Evolutionary conservation across 2,888 invertebrate genomes (phyloP).

Genomic region (Megamerina dolium): DNA sequence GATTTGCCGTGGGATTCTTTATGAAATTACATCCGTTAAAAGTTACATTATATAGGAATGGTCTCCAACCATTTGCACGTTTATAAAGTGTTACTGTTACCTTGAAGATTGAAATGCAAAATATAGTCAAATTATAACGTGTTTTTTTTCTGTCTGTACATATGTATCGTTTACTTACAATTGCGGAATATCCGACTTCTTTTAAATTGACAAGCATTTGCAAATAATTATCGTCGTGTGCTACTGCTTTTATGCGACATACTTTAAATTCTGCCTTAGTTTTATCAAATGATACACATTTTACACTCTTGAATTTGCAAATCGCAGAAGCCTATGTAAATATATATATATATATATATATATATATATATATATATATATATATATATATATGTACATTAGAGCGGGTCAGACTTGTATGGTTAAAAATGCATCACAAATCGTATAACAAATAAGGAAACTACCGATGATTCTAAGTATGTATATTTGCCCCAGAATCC

Average conservation of each 20-base stretch:
- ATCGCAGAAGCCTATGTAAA: too few relatives aligned
- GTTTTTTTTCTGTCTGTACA: too few relatives aligned
- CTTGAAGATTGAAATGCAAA: too few relatives aligned
- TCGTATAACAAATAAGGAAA: too few relatives aligned
- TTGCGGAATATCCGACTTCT: not conserved
- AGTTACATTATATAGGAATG: slow-evolving; percentile 10
- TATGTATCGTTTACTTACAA: not conserved
- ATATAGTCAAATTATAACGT: too few relatives aligned
- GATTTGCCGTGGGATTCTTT: not conserved
- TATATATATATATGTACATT: not conserved
- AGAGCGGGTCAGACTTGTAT: too few relatives aligned
- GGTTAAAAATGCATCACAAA: too few relatives aligned
- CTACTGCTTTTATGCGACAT: not conserved
- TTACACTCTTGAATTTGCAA: slow-evolving; percentile 5
- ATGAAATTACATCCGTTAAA: slow-evolving; percentile 7
- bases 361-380: not conserved
- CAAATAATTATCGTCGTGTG: slow-evolving; percentile 7
- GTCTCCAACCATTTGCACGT: slow-evolving; percentile 16
- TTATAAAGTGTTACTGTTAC: slow-evolving; percentile 14
- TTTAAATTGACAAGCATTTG: slow-evolving; percentile 1
- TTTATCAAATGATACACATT: slow-evolving; percentile 4
- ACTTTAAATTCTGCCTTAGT: not conserved
- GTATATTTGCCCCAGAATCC: too few relatives aligned
- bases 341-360: too few relatives aligned
- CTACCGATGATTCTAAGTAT: too few relatives aligned